phyloP scores from a whole-genome alignment of 1,140 invertebrate genomes.

The Adoxophyes honmai region DNA sequence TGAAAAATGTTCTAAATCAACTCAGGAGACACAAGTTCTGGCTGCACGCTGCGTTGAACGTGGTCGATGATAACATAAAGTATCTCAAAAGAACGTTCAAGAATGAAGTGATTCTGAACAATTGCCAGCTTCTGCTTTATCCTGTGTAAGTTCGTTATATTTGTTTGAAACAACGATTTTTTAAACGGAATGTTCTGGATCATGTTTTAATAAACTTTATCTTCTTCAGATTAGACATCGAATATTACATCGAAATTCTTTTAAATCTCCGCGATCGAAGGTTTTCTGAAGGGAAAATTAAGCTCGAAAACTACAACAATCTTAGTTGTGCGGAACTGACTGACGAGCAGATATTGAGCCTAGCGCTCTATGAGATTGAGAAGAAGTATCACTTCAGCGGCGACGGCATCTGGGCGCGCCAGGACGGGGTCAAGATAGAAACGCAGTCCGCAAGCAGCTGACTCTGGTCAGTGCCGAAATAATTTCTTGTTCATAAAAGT shows the following conservation, averaged over 20 bases:
- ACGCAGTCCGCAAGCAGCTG: neutral
- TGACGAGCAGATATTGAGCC: slow-evolving; percentile 56
- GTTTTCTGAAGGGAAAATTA: slow-evolving; percentile 13
- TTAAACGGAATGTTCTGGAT: too few species aligned
- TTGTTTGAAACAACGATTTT: slow-evolving; percentile 2
- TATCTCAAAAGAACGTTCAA: slow-evolving; percentile 69
- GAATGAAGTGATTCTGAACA: slow-evolving; percentile 70
- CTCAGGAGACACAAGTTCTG: slow-evolving; percentile 78
- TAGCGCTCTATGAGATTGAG: slow-evolving; percentile 64
- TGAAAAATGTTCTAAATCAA: slow-evolving; percentile 45
- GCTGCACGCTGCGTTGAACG: slow-evolving; percentile 75
- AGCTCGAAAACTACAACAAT: slow-evolving; percentile 39
- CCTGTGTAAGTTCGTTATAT: slow-evolving; percentile 65
- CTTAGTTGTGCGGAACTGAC: slow-evolving; percentile 38
- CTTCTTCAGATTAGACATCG: slow-evolving; percentile 35
- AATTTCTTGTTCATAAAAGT: too few species aligned
- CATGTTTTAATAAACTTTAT: too few species aligned
- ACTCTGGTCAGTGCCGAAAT: neutral
- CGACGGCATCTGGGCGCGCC: slow-evolving; percentile 56
- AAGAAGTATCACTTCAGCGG: slow-evolving; percentile 69
- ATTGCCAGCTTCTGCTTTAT: slow-evolving; percentile 77
- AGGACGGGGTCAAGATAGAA: slow-evolving; percentile 34
- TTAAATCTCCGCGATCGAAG: slow-evolving; percentile 29
- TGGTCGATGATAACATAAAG: slow-evolving; percentile 73
- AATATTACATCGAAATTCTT: slow-evolving; percentile 37